Evolutionary conservation across 2,113 vertebrate genomes (phyloP).

Genomic region (Pseudois nayaur): DNA sequence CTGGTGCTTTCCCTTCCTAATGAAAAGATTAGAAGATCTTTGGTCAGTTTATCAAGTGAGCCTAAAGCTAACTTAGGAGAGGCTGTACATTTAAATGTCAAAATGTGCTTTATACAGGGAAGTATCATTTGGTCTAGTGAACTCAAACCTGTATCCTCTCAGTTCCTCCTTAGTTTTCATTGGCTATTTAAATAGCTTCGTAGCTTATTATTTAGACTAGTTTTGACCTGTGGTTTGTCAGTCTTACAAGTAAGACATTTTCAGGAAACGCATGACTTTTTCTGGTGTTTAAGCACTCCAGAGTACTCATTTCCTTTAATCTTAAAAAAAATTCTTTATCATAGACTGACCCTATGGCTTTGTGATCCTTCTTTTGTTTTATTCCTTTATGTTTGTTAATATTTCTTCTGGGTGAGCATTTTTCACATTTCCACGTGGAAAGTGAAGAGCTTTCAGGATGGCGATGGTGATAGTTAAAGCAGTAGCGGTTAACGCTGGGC

Average conservation of each 20-base stretch:
- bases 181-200: slow-evolving; percentile 37
- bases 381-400: slow-evolving; percentile 1
- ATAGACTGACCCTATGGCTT: neutral
- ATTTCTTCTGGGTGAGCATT: neutral
- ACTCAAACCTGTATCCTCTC: neutral
- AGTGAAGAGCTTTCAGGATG: neutral
- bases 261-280: neutral
- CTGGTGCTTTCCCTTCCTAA: neutral
- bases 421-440: neutral
- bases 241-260: neutral
- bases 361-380: neutral
- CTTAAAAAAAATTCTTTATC: neutral
- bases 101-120: neutral
- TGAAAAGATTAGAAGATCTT: neutral
- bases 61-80: neutral
- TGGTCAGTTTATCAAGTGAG: neutral
- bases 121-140: neutral
- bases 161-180: slow-evolving; percentile 13
- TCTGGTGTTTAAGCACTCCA: neutral
- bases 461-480: neutral
- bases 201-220: neutral
- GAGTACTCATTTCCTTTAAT: neutral
- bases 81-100: neutral
- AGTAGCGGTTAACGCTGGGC: neutral
- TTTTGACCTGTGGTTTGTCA: slow-evolving; percentile 10